These are phyloP conservation scores for Acronicta psi DNA, from an alignment of 2,888 invertebrate genomes.

Conservation along the genomic window DNA sequence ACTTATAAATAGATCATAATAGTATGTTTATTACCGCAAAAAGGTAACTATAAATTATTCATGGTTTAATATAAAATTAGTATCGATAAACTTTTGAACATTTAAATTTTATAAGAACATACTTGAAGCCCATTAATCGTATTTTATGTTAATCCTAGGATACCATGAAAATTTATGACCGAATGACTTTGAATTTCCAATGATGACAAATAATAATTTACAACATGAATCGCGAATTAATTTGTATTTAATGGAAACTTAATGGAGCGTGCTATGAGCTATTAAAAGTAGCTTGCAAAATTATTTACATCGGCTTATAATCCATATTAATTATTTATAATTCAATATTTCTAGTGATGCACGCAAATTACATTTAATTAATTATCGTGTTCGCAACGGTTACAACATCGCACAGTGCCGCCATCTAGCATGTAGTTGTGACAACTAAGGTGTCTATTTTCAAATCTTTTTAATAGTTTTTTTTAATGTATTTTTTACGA, in stretches of 20 bases:
- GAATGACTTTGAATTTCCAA: conserved; percentile 9
- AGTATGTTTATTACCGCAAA: no score
- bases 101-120: neutral
- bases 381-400: conserved; percentile 13
- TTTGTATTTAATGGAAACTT: conserved; percentile 20
- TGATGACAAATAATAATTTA: conserved; percentile 17
- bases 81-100: neutral
- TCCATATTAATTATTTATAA: no score
- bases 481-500: neutral
- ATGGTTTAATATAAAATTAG: neutral
- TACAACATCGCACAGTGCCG: conserved; percentile 11
- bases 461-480: conserved; percentile 15
- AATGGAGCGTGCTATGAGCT: conserved; percentile 28
- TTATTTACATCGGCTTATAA: no score
- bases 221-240: conserved; percentile 7
- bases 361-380: conserved; percentile 16
- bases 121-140: neutral
- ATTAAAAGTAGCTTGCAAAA: no score
- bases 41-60: neutral
- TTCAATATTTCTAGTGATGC: no score
- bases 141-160: conserved; percentile 1
- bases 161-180: neutral
- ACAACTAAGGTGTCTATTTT: conserved; percentile 21
- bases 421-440: conserved; percentile 28
- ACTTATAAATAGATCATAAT: no score